Conservation (phyloP, 2,888 invertebrate genomes). For the Chelonus formosanus region DNA sequence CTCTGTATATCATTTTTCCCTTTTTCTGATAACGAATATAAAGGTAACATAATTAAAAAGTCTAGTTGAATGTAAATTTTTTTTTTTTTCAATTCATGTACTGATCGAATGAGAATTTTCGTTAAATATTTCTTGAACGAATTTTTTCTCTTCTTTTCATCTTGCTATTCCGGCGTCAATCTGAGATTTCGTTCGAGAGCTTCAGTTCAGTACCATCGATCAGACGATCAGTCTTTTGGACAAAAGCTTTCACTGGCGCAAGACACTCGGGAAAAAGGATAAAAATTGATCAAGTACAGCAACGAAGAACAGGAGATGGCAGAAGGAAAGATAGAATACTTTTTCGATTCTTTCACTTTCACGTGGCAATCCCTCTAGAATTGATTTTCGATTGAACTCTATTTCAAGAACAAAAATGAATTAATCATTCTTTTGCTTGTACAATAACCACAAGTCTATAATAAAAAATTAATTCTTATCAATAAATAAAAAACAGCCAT, state of each 20-base stretch:
- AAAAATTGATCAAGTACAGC: not conserved
- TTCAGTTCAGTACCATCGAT: conserved; percentile 19
- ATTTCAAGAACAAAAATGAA: not conserved
- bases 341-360: conserved; percentile 9
- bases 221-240: conserved; percentile 38
- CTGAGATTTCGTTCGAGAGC: conserved; percentile 3
- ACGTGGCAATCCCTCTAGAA: conserved; percentile 13
- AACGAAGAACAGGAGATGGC: conserved; percentile 5
- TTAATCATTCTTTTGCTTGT: not conserved
- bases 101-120: no score
- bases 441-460: no score
- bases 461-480: no score
- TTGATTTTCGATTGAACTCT: conserved; percentile 9
- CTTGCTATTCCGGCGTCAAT: conserved; percentile 6
- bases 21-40: no score
- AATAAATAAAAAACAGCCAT: no score
- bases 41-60: no score
- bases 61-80: no score
- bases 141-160: not conserved
- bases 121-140: no score
- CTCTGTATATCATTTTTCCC: no score
- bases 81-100: no score
- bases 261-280: conserved; percentile 23
- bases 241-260: conserved; percentile 28
- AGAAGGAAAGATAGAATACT: conserved; percentile 16